These are phyloP conservation scores for Phalacrocorax brasilianus DNA, from an alignment of 2,113 vertebrate genomes.

Conservation along the genomic window DNA sequence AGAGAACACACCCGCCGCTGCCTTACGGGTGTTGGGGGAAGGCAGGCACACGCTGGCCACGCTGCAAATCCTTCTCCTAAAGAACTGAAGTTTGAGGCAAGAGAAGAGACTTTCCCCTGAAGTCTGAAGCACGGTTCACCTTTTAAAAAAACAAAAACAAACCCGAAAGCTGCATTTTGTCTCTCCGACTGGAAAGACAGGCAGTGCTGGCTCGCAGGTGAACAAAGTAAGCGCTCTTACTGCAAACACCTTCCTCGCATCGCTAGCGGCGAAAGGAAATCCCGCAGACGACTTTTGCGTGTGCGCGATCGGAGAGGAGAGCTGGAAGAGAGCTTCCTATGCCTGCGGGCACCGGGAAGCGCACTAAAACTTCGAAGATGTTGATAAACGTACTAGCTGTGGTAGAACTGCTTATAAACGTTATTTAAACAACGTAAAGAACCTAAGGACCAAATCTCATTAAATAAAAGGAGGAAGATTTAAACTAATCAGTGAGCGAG, in stretches of 20 bases:
- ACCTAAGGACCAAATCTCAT: slow-evolving; percentile 47
- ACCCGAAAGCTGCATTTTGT: background rate
- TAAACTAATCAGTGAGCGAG: slow-evolving; percentile 56
- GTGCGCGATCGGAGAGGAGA: background rate
- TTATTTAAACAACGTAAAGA: slow-evolving; percentile 21
- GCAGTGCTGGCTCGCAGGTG: background rate
- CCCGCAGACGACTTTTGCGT: background rate
- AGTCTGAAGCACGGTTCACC: background rate
- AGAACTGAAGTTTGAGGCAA: background rate
- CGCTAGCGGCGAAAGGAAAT: slow-evolving; percentile 24
- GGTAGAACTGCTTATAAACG: slow-evolving; percentile 63
- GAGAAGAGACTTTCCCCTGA: background rate
- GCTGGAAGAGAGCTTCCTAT: background rate
- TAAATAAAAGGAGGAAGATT: slow-evolving; percentile 58
- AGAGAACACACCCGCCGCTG: too few species aligned
- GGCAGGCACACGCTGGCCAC: background rate
- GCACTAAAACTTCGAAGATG: slow-evolving; percentile 11
- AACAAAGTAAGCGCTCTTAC: background rate
- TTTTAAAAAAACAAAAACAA: background rate
- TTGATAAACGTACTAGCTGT: slow-evolving; percentile 9
- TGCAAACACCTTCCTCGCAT: background rate
- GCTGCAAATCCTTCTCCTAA: background rate
- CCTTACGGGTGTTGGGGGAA: background rate
- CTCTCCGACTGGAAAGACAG: background rate
- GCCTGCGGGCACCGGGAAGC: background rate